Base-by-base conservation (phyloP, 2,888 invertebrate species). In the Coremacera marginata region DNA sequence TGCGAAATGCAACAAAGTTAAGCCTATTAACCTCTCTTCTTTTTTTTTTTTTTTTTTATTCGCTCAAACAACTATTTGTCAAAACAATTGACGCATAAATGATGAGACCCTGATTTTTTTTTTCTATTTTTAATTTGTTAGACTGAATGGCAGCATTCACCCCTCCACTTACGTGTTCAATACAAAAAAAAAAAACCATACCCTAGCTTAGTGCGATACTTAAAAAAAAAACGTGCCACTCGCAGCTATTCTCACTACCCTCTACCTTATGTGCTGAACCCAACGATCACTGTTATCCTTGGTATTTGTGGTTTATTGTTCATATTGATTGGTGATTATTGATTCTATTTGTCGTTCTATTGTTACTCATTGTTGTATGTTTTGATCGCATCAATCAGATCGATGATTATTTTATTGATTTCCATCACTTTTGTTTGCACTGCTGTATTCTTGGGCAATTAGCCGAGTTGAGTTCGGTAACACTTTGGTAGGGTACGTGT, bases 1-100 rank as follows among this genome's bases (percentile, higher is more conserved):
- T 67, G 74, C 74, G 67, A 65, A 68, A 25, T 62, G 75, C 25
- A 34, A 75, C 55, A 44, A 70, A 68, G 31, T 72, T 78, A 79
- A 79, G 79, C 79, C 77, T 76, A 76, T 79, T 77, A 77, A 75
- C 68, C 72, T 79, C 77, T 78, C 72, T 31, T 49, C 34, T 70
- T 19, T 0, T n/a, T 62, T 62, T 60, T 60, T 60, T 57, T 31
- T 72, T 72, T 14, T 57, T 70, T 71, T 71, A 27, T 25, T n/a
- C 63, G 37, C n/a, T 5, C 37, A 67, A 52, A 71, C 65, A 52
- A 67, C 31, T 74, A 74, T 65, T 67, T 74, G 65, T 67, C 74
- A 74, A 65, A 67, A 52, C 67, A 74, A 57, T 62, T 62, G 72
- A 73, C 72, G 72, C 60, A 62, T 60, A 73, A 62, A 62, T 67